Base-by-base conservation (phyloP, 2,888 invertebrate species). In the Pollenia labialis region DNA sequence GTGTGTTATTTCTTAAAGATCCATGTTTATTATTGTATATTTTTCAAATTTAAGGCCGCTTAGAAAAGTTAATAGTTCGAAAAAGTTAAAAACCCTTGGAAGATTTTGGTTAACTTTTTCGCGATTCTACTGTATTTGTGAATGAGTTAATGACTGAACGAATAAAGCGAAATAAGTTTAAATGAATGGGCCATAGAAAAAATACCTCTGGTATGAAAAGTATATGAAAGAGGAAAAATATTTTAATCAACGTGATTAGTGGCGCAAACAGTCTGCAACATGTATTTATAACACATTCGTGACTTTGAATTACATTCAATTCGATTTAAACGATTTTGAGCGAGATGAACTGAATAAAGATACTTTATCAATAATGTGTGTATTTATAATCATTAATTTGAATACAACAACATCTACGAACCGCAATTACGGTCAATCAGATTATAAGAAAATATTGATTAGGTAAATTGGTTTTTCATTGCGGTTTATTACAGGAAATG, bases 221-320 rank as follows among this genome's bases (percentile, higher is more conserved):
- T 23, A 23, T 18, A 56, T 56, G 18, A 23, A 56, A 23, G 56
- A 11, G 56, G 18, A 32, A 32, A 32, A 32, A 32, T 32, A 32
- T 56, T 23, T 56, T 44, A 66, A 0, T 66, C 48, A 48, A 46
- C 23, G 23, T 2, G 56, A 71, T 71, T 71, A 71, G 23, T 56
- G 18, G 23, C 18, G 23, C 23, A 69, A 9, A 42, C 42, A 18
- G 9, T 71, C 44, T 54, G 14, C 12, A 23, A 23, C 18, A 54
- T 18, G 6, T 14, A 1, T 54, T 14, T 9, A 16, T 46, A 56
- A 44, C 44, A 44, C 14, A 72, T 46, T 44, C n/a, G 11, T 32
- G 10, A 12, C 4, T 58, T 16, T 32, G n/a, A 32, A 32, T n/a
- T 72, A n/a, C 11, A 2, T 23, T 32, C 72, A 4, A 50, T 68